Evolutionary conservation across 1,140 invertebrate species (phyloP).

Genomic region (Zaprionus davidi): DNA sequence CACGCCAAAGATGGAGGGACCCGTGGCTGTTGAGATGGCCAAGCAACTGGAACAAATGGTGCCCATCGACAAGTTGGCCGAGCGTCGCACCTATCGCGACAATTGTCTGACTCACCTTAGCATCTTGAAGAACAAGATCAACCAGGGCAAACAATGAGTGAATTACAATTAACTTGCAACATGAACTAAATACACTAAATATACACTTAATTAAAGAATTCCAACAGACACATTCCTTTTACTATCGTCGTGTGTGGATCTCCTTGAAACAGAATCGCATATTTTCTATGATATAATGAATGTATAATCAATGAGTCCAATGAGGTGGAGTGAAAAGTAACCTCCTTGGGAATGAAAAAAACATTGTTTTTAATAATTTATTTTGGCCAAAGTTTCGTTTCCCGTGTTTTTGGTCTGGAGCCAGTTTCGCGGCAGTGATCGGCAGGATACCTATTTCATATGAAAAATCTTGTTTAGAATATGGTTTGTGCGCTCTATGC

Average conservation of each 20-base stretch:
- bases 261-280: not conserved
- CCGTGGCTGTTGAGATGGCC: slow-evolving; percentile 86
- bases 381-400: too few relatives aligned
- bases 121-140: slow-evolving; percentile 90
- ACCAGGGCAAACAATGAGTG: slow-evolving; percentile 46
- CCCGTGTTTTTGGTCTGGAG: too few relatives aligned
- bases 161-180: slow-evolving; percentile 13
- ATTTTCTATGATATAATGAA: not conserved
- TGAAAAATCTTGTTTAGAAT: too few relatives aligned
- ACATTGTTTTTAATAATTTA: too few relatives aligned
- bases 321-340: too few relatives aligned
- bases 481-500: too few relatives aligned
- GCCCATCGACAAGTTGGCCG: slow-evolving; percentile 90
- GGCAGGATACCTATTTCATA: too few relatives aligned
- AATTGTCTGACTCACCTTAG: slow-evolving; percentile 92
- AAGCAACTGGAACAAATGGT: slow-evolving; percentile 90
- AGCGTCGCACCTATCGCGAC: slow-evolving; percentile 93
- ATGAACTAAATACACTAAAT: slow-evolving; percentile 3
- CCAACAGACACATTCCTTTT: not conserved
- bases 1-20: slow-evolving; percentile 90
- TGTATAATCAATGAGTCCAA: too few relatives aligned
- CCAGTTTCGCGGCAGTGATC: too few relatives aligned
- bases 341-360: too few relatives aligned
- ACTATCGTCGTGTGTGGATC: not conserved
- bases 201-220: not conserved